Evolutionary conservation across 2,888 invertebrate species (phyloP), one percentile per base, ranked within the genome.

Genomic region (Torymus aiolomorphi): DNA sequence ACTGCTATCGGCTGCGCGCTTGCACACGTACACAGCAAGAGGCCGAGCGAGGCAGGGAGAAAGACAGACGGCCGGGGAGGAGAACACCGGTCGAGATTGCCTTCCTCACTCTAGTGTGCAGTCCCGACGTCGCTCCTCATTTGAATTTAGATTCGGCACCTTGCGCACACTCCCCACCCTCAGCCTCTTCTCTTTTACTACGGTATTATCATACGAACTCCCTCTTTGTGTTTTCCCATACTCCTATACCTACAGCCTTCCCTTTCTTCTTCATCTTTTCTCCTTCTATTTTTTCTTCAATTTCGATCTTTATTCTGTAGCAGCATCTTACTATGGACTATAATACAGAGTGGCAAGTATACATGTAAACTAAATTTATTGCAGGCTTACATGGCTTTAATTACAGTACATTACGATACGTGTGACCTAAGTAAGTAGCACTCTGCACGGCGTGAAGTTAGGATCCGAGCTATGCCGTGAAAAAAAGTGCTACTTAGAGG

Each of bases 61-160:
- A 31, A 31, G 31, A 31, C 31, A 31, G 31, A 31, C 31, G 31
- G 31, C 31, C 31, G 61, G 20, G 18, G 63, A n/a, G 18, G 76
- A 49, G 62, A 65, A 18, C 59, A 57, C 49, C 61, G 20, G 16
- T 62, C 69, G 78, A 78, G 69, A 78, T 78, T 78, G 69, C 69
- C 69, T 73, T 20, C 18, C 76, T 61, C 31, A 2, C 49, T 11
- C 57, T 20, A 69, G 4, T 24, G 12, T 20, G 2, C 11, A 31
- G 31, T 65, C 54, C 16, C 66, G 11, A 16, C 63, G 63, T 56
- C 76, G 62, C 62, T 71, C 85, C 87, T 88, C 87, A 88, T 89
- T 88, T 88, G 88, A 89, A 88, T 88, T 88, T 89, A 88, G 87
- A 88, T 88, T 88, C 86, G 82, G 76, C 76, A 76, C 67, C 66